These are phyloP conservation scores for Erpornis zantholeuca DNA, from an alignment of 2,113 vertebrate genomes.

Conservation along the genomic window DNA sequence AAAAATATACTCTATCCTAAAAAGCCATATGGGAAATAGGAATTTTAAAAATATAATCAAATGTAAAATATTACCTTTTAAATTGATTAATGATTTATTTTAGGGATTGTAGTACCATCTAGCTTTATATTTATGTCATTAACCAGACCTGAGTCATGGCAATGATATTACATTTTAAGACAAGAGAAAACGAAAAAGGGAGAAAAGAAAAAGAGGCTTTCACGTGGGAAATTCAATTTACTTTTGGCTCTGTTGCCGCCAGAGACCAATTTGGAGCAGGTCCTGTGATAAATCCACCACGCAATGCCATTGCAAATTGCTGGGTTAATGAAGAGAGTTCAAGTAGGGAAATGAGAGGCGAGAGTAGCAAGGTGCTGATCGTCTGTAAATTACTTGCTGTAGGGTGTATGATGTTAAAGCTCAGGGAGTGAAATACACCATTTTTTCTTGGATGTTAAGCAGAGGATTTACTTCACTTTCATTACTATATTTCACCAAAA, in stretches of 20 bases:
- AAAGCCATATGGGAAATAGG: neutral
- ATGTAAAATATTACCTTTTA: neutral
- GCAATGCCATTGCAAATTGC: neutral
- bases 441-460: neutral
- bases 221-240: neutral
- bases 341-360: neutral
- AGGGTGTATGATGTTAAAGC: neutral
- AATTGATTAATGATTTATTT: neutral
- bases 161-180: neutral
- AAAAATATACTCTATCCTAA: neutral
- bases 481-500: neutral
- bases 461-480: neutral
- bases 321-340: constrained; percentile 29
- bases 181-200: neutral
- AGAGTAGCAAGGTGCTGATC: constrained; percentile 4
- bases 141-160: neutral
- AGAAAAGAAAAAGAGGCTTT: neutral
- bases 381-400: constrained; percentile 3
- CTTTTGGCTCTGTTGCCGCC: neutral
- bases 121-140: neutral
- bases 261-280: neutral
- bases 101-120: neutral
- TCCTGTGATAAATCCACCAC: neutral
- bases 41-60: neutral
- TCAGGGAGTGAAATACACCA: neutral